Evolutionary conservation across 1,140 invertebrate genomes (phyloP).

Genomic region (Physella acuta): DNA sequence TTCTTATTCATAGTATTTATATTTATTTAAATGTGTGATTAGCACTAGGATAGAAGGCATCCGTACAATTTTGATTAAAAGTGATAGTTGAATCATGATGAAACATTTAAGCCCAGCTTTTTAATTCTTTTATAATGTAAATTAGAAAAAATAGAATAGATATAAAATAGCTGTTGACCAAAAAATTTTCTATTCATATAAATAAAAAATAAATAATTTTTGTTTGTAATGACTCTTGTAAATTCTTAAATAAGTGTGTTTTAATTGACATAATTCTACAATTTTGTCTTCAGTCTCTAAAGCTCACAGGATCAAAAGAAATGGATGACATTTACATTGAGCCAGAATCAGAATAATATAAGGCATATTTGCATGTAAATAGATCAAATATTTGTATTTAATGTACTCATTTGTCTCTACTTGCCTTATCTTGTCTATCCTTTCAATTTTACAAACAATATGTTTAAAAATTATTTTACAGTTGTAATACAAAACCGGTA

Average conservation of each 20-base stretch:
- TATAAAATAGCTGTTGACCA: too few species aligned
- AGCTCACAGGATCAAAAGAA: slow-evolving; percentile 4
- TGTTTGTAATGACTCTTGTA: neutral
- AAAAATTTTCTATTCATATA: neutral
- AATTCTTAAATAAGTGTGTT: neutral
- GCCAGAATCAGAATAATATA: neutral
- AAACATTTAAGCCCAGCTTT: slow-evolving; percentile 2
- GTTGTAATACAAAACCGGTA: too few species aligned
- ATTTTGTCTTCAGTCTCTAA: slow-evolving; percentile 16
- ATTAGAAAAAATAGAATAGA: too few species aligned
- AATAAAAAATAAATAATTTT: slow-evolving; percentile 1
- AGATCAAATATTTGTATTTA: neutral
- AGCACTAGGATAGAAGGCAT: neutral
- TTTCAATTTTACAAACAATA: too few species aligned
- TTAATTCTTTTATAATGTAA: neutral
- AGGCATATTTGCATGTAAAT: neutral
- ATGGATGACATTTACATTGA: slow-evolving; percentile 25
- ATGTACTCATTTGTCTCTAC: too few species aligned
- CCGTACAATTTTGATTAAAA: too few species aligned
- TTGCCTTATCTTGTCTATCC: too few species aligned
- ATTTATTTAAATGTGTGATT: neutral
- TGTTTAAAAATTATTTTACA: too few species aligned
- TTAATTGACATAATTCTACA: too few species aligned
- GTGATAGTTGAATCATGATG: too few species aligned
- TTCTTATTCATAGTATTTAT: neutral